phyloP scores from a whole-genome alignment of 1,140 invertebrate species.

The Neodiprion pinetum region DNA sequence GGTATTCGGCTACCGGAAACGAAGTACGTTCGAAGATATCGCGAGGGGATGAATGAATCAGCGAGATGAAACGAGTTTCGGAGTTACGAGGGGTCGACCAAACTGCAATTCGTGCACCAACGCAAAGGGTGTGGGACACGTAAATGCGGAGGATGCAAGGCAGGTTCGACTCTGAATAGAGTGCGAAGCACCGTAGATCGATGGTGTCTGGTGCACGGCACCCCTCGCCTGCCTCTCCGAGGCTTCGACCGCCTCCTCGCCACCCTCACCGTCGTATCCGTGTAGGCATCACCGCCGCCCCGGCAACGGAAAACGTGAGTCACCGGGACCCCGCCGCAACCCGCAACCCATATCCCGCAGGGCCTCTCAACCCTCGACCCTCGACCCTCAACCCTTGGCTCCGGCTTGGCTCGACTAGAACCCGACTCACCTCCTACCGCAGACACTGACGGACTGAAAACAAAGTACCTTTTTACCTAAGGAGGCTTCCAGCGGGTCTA shows the following conservation, averaged over 20 bases:
- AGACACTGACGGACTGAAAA: too few relatives aligned
- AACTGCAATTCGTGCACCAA: too few relatives aligned
- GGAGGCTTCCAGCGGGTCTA: too few relatives aligned
- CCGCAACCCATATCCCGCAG: not conserved
- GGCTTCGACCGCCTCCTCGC: not conserved
- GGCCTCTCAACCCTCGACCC: not conserved
- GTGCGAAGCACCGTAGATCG: constrained; percentile 25
- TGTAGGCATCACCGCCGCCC: constrained; percentile 1
- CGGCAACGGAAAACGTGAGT: not conserved
- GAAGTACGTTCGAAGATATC: too few relatives aligned
- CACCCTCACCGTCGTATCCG: not conserved
- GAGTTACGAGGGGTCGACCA: too few relatives aligned
- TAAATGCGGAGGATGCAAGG: not conserved
- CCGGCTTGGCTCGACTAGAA: not conserved
- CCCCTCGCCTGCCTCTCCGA: not conserved
- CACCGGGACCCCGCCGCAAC: not conserved
- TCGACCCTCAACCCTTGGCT: not conserved
- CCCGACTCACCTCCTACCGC: too few relatives aligned
- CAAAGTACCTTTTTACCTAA: too few relatives aligned
- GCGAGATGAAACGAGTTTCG: too few relatives aligned
- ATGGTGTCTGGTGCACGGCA: constrained; percentile 27
- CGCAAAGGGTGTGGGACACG: too few relatives aligned
- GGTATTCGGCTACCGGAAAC: too few relatives aligned
- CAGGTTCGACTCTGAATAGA: constrained; percentile 9
- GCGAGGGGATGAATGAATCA: too few relatives aligned